A percentile compares a stretch with the other conserved stretches of the same genome.
These are phyloP conservation scores for Pipistrellus pipistrellus DNA, from an alignment of 2,797 vertebrate genomes.

Conservation along the genomic window DNA sequence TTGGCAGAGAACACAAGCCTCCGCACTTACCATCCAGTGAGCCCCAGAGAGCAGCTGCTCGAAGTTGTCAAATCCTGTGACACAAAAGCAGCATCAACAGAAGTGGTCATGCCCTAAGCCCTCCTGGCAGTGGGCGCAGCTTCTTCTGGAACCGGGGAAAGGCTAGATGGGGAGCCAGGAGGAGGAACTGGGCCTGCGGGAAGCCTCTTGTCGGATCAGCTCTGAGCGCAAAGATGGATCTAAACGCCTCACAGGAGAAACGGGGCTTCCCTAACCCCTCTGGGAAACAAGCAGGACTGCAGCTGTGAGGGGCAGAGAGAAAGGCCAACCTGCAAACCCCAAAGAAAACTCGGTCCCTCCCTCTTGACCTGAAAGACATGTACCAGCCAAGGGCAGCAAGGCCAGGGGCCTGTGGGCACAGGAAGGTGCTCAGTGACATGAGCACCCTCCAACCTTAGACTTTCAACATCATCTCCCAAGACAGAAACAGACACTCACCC, in stretches of 20 bases:
- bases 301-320: not conserved
- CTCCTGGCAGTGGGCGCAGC: not conserved
- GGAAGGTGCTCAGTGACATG: not conserved
- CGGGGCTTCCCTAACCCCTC: not conserved
- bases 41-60: conserved; percentile 96
- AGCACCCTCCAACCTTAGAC: not conserved
- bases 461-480: accelerated
- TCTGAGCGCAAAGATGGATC: not conserved
- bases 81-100: conserved; percentile 61
- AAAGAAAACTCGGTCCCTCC: not conserved
- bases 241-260: not conserved
- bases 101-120: not conserved
- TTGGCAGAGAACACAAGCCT: not conserved
- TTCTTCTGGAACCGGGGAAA: conserved; percentile 16
- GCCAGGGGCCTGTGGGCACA: not conserved
- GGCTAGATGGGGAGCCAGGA: not conserved
- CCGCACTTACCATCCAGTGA: conserved; percentile 96
- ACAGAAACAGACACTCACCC: conserved; percentile 88
- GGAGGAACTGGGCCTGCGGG: not conserved
- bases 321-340: not conserved
- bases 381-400: not conserved
- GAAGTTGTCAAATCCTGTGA: conserved; percentile 96
- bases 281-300: not conserved
- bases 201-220: not conserved
- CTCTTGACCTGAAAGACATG: not conserved